Percentiles rank a stretch among this genome's conserved stretches.
These are phyloP conservation scores for Drosophila malerkotliana DNA, from an alignment of 1,140 invertebrate species.

Conservation along the genomic window DNA sequence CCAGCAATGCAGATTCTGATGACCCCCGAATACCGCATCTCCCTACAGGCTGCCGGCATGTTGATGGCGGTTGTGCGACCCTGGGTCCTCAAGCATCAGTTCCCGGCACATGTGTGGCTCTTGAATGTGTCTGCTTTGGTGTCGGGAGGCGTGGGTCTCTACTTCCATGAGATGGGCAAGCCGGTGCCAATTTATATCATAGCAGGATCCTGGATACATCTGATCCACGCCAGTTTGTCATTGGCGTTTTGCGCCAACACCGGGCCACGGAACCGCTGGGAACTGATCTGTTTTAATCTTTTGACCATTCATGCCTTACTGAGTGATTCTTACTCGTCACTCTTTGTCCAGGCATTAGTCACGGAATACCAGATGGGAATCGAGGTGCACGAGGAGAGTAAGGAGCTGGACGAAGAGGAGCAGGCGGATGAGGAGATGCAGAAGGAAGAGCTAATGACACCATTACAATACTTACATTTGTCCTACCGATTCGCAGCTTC, in stretches of 20 bases:
- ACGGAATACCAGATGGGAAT: slow-evolving; percentile 50
- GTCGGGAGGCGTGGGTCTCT: slow-evolving; percentile 36
- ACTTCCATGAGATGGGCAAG: slow-evolving; percentile 18
- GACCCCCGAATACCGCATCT: slow-evolving; percentile 85
- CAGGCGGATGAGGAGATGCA: not conserved
- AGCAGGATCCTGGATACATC: slow-evolving; percentile 84
- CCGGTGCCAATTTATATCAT: slow-evolving; percentile 84
- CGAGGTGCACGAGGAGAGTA: slow-evolving; percentile 27
- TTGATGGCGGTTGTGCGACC: slow-evolving; percentile 56
- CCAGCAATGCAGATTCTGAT: slow-evolving; percentile 86
- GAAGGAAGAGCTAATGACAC: not conserved
- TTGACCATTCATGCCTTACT: slow-evolving; percentile 86
- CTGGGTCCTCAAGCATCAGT: slow-evolving; percentile 21
- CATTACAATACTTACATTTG: slow-evolving; percentile 28
- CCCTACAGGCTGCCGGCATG: slow-evolving; percentile 38
- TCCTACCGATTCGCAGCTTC: slow-evolving; percentile 61
- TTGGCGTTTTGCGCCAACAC: slow-evolving; percentile 73
- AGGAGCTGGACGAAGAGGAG: not conserved
- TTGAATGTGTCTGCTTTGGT: slow-evolving; percentile 31
- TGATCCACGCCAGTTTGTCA: slow-evolving; percentile 43
- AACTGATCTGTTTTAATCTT: slow-evolving; percentile 84
- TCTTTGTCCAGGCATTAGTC: slow-evolving; percentile 86
- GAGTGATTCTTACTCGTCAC: slow-evolving; percentile 87
- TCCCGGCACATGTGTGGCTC: slow-evolving; percentile 43
- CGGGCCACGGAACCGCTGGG: slow-evolving; percentile 80